phyloP scores from a whole-genome alignment of 2,113 vertebrate species.

The Strigops habroptila region DNA sequence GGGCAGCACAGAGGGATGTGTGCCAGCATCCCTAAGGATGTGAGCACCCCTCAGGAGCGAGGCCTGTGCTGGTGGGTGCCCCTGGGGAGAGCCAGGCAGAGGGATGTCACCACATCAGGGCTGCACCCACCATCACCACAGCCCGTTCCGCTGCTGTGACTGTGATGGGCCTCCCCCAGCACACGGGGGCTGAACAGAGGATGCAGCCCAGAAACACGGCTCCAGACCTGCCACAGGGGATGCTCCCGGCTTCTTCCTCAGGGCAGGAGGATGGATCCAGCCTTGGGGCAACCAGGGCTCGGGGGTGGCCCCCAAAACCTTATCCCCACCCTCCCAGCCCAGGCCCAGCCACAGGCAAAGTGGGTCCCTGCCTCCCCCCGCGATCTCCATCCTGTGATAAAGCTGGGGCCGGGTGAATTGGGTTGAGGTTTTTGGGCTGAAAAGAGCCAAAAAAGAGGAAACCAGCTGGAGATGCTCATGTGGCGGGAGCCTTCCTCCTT shows the following conservation, averaged over 20 bases:
- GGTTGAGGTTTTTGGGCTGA: accelerated
- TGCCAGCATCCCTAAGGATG: not conserved
- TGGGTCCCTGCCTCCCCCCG: not conserved
- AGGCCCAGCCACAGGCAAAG: accelerated
- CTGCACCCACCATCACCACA: not conserved
- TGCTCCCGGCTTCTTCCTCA: accelerated
- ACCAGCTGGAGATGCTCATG: accelerated
- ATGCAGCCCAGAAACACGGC: not conserved
- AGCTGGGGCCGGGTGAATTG: not conserved
- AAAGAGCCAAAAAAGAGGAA: not conserved
- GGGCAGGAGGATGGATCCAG: not conserved
- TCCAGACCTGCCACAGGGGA: not conserved
- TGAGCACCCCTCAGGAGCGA: not conserved
- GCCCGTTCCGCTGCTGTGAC: not conserved
- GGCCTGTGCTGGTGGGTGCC: not conserved
- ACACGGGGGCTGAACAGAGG: not conserved
- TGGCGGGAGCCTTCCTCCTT: accelerated
- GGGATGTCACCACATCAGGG: not conserved
- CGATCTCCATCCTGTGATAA: not conserved
- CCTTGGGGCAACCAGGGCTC: accelerated
- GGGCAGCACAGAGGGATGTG: accelerated
- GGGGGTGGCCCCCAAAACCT: not conserved
- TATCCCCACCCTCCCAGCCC: not conserved
- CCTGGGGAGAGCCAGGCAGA: not conserved
- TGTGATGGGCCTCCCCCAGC: not conserved